phyloP scores from a whole-genome alignment of 2,113 vertebrate species.

The Saiga tatarica region DNA sequence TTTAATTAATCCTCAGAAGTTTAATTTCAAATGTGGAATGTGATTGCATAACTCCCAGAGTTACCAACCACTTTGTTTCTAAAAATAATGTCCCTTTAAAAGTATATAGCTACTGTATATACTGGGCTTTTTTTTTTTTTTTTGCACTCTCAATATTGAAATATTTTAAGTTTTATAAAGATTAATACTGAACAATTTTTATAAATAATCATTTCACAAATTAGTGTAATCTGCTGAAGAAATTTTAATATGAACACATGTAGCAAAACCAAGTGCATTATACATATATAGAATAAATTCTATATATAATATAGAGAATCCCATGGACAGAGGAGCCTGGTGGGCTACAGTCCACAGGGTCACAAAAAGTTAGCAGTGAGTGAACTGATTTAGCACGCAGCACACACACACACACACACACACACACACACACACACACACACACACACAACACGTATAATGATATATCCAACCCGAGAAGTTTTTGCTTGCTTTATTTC shows the following conservation, averaged over 20 bases:
- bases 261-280: not conserved
- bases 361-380: not conserved
- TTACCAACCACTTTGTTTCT: not conserved
- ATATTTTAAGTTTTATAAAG: not conserved
- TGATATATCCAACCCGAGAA: not conserved
- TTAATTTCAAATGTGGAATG: not conserved
- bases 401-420: not conserved
- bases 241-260: not conserved
- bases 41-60: not conserved
- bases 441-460: not conserved
- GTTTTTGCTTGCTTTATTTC: not conserved
- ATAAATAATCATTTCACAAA: not conserved
- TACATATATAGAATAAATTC: not conserved
- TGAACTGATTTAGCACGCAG: not conserved
- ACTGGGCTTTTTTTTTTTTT: not conserved
- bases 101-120: not conserved
- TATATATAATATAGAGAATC: not conserved
- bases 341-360: not conserved
- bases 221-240: not conserved
- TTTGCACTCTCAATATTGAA: not conserved
- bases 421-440: not conserved
- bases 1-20: not conserved
- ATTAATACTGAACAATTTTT: not conserved
- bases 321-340: not conserved
- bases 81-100: not conserved